A percentile compares a stretch with the other conserved stretches of the same genome.
Evolutionary conservation across 2,113 vertebrate species (phyloP).

Genomic region (Amphiprion ocellaris): DNA sequence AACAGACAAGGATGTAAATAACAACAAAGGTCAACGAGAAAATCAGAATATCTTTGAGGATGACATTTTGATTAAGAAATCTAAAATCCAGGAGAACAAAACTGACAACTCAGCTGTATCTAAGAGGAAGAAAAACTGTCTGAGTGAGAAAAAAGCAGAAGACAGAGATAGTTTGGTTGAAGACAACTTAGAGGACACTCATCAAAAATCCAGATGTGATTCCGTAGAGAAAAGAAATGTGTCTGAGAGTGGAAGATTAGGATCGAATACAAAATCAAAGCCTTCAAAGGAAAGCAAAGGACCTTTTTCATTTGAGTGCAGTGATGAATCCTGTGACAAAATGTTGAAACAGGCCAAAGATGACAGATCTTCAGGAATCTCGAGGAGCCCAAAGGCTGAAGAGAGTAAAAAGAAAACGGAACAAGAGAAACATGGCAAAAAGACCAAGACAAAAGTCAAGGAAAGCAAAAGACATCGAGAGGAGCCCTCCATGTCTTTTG

Average conservation of each 20-base stretch:
- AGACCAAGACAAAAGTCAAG: conserved; percentile 28
- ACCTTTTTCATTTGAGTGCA: conserved; percentile 14
- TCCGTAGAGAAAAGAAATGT: conserved; percentile 33
- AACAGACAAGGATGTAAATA: neutral
- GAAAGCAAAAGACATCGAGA: conserved; percentile 62
- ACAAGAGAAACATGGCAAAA: conserved; percentile 42
- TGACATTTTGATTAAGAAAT: conserved; percentile 26
- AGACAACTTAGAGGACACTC: conserved; percentile 17
- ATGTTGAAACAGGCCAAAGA: conserved; percentile 12
- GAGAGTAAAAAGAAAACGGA: conserved; percentile 37
- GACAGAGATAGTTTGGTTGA: conserved; percentile 9
- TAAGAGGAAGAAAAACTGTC: conserved; percentile 48
- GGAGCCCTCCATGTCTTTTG: conserved; percentile 88
- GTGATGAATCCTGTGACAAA: conserved; percentile 19
- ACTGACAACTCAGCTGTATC: conserved; percentile 7
- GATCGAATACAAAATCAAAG: conserved; percentile 39
- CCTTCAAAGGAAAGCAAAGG: conserved; percentile 5
- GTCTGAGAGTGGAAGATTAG: conserved; percentile 29
- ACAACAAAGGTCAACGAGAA: conserved; percentile 18
- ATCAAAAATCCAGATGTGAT: conserved; percentile 44
- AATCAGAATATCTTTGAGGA: neutral
- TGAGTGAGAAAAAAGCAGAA: conserved; percentile 22
- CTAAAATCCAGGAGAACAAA: conserved; percentile 34
- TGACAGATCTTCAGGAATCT: neutral
- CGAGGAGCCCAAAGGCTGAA: conserved; percentile 7